Percentiles rank a stretch among this genome's conserved stretches.
These are phyloP conservation scores for Gambelia wislizenii DNA, from an alignment of 2,797 vertebrate genomes.

Conservation along the genomic window DNA sequence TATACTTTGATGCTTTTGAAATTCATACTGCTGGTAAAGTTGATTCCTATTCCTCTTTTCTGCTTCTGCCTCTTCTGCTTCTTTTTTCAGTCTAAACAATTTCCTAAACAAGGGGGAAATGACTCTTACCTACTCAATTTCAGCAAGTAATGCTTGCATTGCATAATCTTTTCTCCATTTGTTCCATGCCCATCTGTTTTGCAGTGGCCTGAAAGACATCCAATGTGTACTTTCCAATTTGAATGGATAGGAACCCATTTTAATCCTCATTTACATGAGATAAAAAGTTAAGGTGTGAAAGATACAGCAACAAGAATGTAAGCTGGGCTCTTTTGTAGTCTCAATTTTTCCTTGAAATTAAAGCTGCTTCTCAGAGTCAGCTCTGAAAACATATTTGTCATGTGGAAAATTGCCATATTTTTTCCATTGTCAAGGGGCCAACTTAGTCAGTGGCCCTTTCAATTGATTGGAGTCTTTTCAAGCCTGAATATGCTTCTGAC, in stretches of 20 bases:
- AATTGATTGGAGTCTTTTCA: background rate
- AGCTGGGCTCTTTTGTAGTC: background rate
- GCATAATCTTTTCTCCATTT: constrained; percentile 52
- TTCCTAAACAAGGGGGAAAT: constrained; percentile 44
- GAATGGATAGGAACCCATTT: constrained; percentile 38
- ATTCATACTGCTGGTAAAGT: background rate
- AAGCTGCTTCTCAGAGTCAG: constrained; percentile 32
- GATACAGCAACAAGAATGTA: constrained; percentile 31
- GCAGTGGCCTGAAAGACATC: constrained; percentile 29
- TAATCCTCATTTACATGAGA: constrained; percentile 53
- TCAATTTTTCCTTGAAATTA: constrained; percentile 37
- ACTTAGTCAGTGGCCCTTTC: constrained; percentile 32
- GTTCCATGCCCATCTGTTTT: constrained; percentile 40
- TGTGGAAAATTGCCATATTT: constrained; percentile 31
- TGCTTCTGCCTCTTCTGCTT: too few species aligned
- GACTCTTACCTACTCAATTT: constrained; percentile 31
- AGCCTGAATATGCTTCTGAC: background rate
- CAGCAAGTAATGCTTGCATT: constrained; percentile 47
- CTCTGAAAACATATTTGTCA: constrained; percentile 27
- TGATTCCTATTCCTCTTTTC: background rate
- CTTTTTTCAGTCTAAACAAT: constrained; percentile 35
- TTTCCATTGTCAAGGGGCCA: constrained; percentile 32
- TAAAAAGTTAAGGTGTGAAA: constrained; percentile 42
- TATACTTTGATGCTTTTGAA: constrained; percentile 32
- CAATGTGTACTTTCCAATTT: constrained; percentile 31